Conservation (phyloP, 2,797 vertebrate genomes). For the Paedocypris micromegethes region DNA sequence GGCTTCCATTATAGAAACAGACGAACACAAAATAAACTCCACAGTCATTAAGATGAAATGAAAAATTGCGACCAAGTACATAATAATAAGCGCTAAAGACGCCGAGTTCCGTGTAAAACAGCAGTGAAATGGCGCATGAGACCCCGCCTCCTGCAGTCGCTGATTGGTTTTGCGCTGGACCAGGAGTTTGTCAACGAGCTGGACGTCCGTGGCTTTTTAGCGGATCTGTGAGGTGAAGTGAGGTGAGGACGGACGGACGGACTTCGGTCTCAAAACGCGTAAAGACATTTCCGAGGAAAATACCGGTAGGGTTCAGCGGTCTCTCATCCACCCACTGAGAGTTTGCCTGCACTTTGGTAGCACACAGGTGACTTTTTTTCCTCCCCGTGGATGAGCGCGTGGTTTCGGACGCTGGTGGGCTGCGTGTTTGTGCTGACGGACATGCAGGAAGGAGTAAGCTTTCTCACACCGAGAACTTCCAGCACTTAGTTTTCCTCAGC, state of each 20-base stretch:
- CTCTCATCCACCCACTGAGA: no score
- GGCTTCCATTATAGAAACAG: no score
- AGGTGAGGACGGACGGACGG: not conserved
- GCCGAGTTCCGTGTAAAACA: constrained; percentile 23
- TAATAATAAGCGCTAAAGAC: constrained; percentile 19
- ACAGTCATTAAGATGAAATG: not conserved
- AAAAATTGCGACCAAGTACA: constrained; percentile 2
- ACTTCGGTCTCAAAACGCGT: not conserved
- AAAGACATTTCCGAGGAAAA: not conserved
- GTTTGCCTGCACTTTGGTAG: no score
- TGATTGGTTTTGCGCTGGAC: not conserved
- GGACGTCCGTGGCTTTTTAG: constrained; percentile 12
- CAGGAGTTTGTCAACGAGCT: constrained; percentile 10
- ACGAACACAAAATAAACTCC: no score
- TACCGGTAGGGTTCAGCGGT: no score
- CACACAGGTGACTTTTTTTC: no score
- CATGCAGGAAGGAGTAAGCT: not conserved
- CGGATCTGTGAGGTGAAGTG: not conserved
- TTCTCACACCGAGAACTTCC: not conserved
- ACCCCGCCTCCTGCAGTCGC: not conserved
- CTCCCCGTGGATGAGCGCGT: not conserved
- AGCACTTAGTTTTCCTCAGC: not conserved
- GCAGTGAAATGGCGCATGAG: constrained; percentile 2
- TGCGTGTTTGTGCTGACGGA: no score
- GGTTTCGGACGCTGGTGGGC: not conserved